phyloP scores from a whole-genome alignment of 2,888 invertebrate species.

The Rotaria magnacalcarata region DNA sequence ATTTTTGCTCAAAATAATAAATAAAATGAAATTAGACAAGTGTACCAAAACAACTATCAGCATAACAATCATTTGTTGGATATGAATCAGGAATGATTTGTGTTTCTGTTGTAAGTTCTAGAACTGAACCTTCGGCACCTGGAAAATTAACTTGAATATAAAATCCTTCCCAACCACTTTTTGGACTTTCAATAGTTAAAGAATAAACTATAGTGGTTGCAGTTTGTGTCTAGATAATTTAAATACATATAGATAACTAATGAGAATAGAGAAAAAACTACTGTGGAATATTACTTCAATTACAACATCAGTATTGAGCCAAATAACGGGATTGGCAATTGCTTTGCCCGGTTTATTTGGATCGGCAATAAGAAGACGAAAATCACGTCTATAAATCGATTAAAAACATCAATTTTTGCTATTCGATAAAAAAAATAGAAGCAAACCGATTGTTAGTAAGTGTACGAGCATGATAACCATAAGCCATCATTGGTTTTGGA shows the following conservation, averaged over 20 bases:
- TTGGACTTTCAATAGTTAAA: constrained; percentile 42
- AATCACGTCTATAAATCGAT: constrained; percentile 51
- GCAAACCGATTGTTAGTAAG: constrained; percentile 37
- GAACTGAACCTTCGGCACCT: constrained; percentile 49
- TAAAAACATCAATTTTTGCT: too few species aligned
- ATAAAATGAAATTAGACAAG: not conserved
- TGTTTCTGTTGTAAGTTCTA: constrained; percentile 52
- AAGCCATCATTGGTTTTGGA: constrained; percentile 40
- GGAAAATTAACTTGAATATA: constrained; percentile 50
- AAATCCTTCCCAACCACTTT: constrained; percentile 47
- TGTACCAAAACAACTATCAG: constrained; percentile 21
- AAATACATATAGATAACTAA: not conserved
- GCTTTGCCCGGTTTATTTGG: constrained; percentile 50
- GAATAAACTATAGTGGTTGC: constrained; percentile 32
- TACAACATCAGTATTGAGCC: constrained; percentile 48
- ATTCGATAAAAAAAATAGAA: too few species aligned
- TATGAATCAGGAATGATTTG: constrained; percentile 52
- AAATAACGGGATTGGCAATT: constrained; percentile 51
- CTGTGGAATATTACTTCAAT: not conserved
- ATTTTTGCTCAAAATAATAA: not conserved
- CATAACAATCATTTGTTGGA: constrained; percentile 46
- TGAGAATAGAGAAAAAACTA: not conserved
- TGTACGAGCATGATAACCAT: constrained; percentile 44
- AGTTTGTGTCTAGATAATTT: not conserved
- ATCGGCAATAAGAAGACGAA: constrained; percentile 51